Base-by-base conservation (phyloP, 2,888 invertebrate species). In the Chymomyza procnemis region DNA sequence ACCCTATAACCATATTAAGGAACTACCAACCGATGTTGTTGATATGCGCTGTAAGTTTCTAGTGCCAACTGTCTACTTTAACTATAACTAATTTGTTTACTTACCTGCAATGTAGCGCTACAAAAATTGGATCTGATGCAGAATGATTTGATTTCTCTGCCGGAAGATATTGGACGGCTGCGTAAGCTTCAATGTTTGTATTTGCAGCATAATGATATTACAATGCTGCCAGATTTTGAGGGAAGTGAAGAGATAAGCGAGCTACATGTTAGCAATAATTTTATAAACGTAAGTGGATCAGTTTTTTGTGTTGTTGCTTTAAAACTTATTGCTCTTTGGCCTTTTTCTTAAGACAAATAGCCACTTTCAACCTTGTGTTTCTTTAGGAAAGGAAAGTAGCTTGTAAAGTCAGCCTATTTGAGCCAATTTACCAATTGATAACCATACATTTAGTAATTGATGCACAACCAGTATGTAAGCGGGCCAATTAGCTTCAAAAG, bases 211-310 rank as follows among this genome's bases (percentile, higher is more conserved):
- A 98, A 98, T 91, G 94, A 96, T 84, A 93, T 98, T 76, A 92
- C 92, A 74, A 92, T 91, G 71, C 91, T 97, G 69, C 97, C 97
- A 0, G 93, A 94, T 84, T 94, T 97, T 73, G 93, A 93, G 78
- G 95, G 95, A 60, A 97, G 96, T 89, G 92, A 93, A 59, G 92
- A 93, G 58, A 91, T 98, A 14, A 95, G 94, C 91, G 96, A 97
- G 91, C 91, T 97, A 64, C 95, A 96, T 91, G 92, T 97, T 81
- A 95, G 96, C 62, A 96, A 96, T 90, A 97, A 97, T 92, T 93
- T 92, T 78, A 94, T 97, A 67, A 93, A 93, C 92, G 95, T 95
- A 91, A 18, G 64, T n/a, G 3, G 0, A 64, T 12, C 21, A 8
- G 3, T 21, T 54, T 19, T 54, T 18, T 8, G 12, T n/a, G 19